These are phyloP conservation scores for Tragelaphus strepsiceros DNA, from an alignment of 2,113 vertebrate genomes.

Conservation along the genomic window DNA sequence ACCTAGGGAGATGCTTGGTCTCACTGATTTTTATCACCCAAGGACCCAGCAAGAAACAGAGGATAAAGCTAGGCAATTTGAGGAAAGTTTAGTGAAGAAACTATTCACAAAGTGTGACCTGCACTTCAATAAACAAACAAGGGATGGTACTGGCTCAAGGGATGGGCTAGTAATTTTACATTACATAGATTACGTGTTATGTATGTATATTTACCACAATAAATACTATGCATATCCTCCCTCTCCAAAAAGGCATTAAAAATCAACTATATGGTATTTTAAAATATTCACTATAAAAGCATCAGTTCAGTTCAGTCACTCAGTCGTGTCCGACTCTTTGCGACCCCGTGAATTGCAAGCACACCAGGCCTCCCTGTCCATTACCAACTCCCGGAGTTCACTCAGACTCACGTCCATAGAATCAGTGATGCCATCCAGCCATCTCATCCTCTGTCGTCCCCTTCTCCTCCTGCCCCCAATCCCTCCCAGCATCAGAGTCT, in stretches of 20 bases:
- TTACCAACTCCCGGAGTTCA: no score
- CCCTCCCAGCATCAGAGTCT: no score
- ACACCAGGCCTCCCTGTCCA: no score
- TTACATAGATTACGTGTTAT: not conserved
- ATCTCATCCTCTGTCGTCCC: no score
- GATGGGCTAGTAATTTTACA: not conserved
- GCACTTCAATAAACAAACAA: not conserved
- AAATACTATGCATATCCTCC: not conserved
- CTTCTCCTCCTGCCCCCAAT: no score
- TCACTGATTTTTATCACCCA: not conserved
- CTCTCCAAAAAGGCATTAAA: not conserved
- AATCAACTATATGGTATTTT: not conserved
- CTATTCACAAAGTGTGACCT: not conserved
- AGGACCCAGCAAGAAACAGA: not conserved
- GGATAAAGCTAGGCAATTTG: not conserved
- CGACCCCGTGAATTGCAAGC: no score
- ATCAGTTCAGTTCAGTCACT: no score
- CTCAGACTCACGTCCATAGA: no score
- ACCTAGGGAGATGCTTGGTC: not conserved
- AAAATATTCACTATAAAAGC: not conserved
- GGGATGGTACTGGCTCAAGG: not conserved
- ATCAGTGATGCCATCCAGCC: no score
- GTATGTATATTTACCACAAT: not conserved
- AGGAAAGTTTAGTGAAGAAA: not conserved
- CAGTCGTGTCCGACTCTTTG: no score